phyloP scores from a whole-genome alignment of 2,888 invertebrate genomes.

The Macrophya alboannulata region DNA sequence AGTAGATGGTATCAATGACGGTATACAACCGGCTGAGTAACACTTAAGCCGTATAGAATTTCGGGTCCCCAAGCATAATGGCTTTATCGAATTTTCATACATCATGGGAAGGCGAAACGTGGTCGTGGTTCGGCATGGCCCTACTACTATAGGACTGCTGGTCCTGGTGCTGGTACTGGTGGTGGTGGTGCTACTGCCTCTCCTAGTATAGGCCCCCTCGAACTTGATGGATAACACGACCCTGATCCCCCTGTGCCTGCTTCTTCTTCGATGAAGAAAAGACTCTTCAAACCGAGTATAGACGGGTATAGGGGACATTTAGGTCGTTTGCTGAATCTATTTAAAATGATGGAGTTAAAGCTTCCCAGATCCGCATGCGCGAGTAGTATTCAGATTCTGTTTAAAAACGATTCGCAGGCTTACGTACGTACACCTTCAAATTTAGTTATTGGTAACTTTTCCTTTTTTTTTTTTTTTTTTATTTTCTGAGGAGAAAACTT shows the following conservation, averaged over 20 bases:
- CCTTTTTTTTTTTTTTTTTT: neutral
- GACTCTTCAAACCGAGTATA: slow-evolving; percentile 18
- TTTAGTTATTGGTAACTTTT: neutral
- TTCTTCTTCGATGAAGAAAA: slow-evolving; percentile 21
- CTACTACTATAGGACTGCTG: neutral
- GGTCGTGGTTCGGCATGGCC: neutral
- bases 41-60: slow-evolving; percentile 56
- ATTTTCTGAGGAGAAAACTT: neutral
- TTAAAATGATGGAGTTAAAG: neutral
- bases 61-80: slow-evolving; percentile 57
- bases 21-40: slow-evolving; percentile 53
- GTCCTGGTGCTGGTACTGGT: neutral
- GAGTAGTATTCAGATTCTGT: neutral
- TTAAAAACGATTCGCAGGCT: neutral
- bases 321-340: slow-evolving; percentile 4
- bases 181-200: neutral
- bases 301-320: neutral
- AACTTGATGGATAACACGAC: slow-evolving; percentile 51
- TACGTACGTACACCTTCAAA: neutral
- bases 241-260: slow-evolving; percentile 3
- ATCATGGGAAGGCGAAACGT: slow-evolving; percentile 51
- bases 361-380: neutral
- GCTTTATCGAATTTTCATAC: slow-evolving; percentile 59
- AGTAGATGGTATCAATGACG: slow-evolving; percentile 31
- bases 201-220: slow-evolving; percentile 33